Evolutionary conservation across 2,797 vertebrate genomes (phyloP).

Genomic region (Sebastes glaucus): DNA sequence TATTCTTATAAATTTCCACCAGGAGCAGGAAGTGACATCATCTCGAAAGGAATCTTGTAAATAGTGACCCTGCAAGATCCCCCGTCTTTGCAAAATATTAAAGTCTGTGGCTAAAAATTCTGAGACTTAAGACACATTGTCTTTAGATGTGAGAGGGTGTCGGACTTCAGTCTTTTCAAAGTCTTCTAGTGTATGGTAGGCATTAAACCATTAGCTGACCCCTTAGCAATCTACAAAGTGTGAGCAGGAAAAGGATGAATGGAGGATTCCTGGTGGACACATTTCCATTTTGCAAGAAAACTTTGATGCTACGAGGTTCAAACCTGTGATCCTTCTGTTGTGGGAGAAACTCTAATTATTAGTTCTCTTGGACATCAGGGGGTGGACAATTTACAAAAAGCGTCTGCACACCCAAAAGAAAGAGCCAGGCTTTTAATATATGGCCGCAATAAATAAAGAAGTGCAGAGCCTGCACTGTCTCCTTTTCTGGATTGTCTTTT

Average conservation of each 20-base stretch:
- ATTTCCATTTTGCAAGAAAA: neutral
- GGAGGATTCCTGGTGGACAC: neutral
- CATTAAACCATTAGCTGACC: neutral
- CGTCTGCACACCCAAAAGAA: neutral
- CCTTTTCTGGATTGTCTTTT: neutral
- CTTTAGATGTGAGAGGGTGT: too few species aligned
- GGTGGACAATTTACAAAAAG: neutral
- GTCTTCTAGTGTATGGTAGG: too few species aligned
- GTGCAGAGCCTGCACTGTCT: neutral
- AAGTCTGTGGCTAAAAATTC: too few species aligned
- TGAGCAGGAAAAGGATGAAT: neutral
- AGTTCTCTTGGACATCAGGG: neutral
- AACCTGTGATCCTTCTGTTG: neutral
- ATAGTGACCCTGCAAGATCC: too few species aligned
- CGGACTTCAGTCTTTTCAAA: too few species aligned
- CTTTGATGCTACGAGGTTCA: neutral
- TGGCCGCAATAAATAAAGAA: constrained; percentile 18
- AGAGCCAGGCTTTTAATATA: neutral
- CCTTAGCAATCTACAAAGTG: neutral
- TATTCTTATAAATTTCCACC: too few species aligned
- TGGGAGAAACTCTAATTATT: neutral
- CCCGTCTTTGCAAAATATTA: too few species aligned
- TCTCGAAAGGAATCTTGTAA: too few species aligned
- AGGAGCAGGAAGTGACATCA: too few species aligned
- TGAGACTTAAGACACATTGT: too few species aligned